These are phyloP conservation scores for Meandrina meandrites DNA, from an alignment of 92 coral and sea anemone species.

Conservation along the genomic window DNA sequence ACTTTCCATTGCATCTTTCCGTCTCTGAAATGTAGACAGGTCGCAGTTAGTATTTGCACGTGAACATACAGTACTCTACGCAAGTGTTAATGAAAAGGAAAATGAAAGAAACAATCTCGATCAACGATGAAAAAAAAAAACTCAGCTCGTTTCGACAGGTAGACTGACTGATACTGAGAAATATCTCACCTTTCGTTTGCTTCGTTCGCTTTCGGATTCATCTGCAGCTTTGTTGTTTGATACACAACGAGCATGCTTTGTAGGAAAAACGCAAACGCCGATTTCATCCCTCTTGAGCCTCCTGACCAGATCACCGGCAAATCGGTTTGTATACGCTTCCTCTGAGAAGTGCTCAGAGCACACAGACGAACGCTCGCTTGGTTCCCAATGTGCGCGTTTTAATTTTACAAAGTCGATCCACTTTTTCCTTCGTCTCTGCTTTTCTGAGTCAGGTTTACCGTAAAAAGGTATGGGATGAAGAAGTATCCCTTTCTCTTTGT, in stretches of 20 bases:
- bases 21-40: conserved; percentile 22
- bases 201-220: conserved; percentile 10
- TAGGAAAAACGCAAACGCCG: neutral
- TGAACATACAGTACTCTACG: neutral
- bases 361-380: conserved; percentile 17
- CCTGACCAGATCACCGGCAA: neutral
- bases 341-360: conserved; percentile 43
- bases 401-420: conserved; percentile 40
- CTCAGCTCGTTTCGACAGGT: neutral
- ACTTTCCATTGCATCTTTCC: conserved; percentile 13
- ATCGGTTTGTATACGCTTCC: conserved; percentile 11
- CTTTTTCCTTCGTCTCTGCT: conserved; percentile 16
- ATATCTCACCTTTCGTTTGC: conserved; percentile 28
- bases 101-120: conserved; percentile 1
- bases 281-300: conserved; percentile 5
- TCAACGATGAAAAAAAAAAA: conserved; percentile 5
- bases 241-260: neutral
- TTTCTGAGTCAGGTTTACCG: neutral
- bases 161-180: neutral
- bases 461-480: too few relatives aligned
- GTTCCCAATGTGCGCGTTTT: conserved; percentile 29
- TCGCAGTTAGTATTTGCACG: too few relatives aligned
- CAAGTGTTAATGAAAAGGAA: neutral
- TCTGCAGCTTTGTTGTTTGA: neutral
- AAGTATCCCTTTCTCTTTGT: too few relatives aligned